Conservation (phyloP, 2,888 invertebrate genomes). For the Marasmarcha lunaedactyla region DNA sequence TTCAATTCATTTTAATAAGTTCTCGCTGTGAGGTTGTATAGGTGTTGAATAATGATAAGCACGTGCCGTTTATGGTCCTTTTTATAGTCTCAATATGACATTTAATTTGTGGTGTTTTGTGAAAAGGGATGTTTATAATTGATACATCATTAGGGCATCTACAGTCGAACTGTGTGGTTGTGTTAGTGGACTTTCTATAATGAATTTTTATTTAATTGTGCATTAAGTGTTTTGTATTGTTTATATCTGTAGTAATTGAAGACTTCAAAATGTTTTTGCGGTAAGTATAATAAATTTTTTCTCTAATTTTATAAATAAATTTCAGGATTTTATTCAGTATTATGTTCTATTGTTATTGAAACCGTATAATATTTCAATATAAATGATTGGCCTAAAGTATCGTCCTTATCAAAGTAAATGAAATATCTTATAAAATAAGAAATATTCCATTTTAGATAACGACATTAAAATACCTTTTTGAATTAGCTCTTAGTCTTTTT, state of each 20-base stretch:
- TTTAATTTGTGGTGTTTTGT: slow-evolving; percentile 54
- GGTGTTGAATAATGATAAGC: slow-evolving; percentile 52
- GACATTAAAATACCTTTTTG: too few relatives aligned
- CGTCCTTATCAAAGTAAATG: too few relatives aligned
- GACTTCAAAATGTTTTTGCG: slow-evolving; percentile 46
- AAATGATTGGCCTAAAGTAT: too few relatives aligned
- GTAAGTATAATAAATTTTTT: slow-evolving; percentile 31
- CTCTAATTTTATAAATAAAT: too few relatives aligned
- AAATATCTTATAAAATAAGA: too few relatives aligned
- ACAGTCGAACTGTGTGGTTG: slow-evolving; percentile 54
- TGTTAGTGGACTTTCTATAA: slow-evolving; percentile 30
- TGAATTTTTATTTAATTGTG: slow-evolving; percentile 25
- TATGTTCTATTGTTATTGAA: too few relatives aligned
- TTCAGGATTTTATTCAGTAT: too few relatives aligned
- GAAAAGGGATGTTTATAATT: slow-evolving; percentile 54
- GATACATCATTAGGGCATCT: slow-evolving; percentile 50
- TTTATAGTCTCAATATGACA: slow-evolving; percentile 56
- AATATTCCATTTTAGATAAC: too few relatives aligned
- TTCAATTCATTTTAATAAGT: slow-evolving; percentile 27
- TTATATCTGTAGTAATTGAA: not conserved
- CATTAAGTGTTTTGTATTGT: slow-evolving; percentile 28
- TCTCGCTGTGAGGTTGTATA: slow-evolving; percentile 34
- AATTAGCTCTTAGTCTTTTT: too few relatives aligned
- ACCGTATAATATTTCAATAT: too few relatives aligned
- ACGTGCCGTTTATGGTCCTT: slow-evolving; percentile 58